Conservation (phyloP, 2,888 invertebrate species). For the Ephialtes manifestator region DNA sequence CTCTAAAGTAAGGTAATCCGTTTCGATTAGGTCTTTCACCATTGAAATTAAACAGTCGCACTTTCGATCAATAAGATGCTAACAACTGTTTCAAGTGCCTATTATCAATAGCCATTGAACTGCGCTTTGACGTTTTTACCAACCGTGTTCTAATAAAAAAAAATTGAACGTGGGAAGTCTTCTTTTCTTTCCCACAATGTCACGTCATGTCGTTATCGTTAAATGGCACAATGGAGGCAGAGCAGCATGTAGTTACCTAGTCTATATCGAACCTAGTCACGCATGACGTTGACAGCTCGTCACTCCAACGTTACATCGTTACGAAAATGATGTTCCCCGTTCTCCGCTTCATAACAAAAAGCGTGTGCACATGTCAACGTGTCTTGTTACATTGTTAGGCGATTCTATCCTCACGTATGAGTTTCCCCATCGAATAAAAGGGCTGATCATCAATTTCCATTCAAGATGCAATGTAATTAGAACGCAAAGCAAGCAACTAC, state of each 20-base stretch:
- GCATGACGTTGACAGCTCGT: conserved; percentile 58
- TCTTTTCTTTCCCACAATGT: not conserved
- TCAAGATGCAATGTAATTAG: conserved; percentile 5
- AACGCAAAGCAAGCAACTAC: not conserved
- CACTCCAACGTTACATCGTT: conserved; percentile 59
- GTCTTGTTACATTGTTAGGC: conserved; percentile 52
- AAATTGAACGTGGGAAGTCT: not conserved
- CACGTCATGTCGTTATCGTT: conserved; percentile 8
- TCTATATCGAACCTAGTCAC: not conserved
- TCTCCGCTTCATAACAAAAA: not conserved
- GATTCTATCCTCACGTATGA: not conserved
- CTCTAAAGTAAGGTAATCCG: too few species aligned
- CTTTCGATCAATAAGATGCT: too few species aligned
- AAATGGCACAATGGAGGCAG: not conserved
- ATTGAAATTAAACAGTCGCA: too few species aligned
- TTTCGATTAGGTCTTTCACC: too few species aligned
- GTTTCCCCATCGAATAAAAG: conserved; percentile 3
- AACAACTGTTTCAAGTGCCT: too few species aligned
- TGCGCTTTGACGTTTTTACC: not conserved
- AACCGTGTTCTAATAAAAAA: not conserved
- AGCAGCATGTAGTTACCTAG: not conserved
- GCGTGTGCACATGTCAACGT: conserved; percentile 34
- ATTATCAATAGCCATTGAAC: too few species aligned
- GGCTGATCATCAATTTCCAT: conserved; percentile 39
- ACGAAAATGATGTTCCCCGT: conserved; percentile 6